Evolutionary conservation across 2,797 vertebrate genomes (phyloP).

Genomic region (Xerus rutilus): DNA sequence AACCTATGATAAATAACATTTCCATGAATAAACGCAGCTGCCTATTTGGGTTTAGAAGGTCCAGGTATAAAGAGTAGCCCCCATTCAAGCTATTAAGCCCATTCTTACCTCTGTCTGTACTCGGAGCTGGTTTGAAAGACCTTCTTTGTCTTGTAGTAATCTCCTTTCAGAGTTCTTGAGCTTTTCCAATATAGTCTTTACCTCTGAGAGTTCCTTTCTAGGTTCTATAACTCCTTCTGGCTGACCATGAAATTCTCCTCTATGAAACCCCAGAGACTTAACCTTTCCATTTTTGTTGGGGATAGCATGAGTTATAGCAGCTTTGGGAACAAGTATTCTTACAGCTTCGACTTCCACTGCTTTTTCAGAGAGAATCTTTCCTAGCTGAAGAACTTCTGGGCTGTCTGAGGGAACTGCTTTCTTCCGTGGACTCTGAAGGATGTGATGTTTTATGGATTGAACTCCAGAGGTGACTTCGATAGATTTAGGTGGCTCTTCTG

Average conservation of each 20-base stretch:
- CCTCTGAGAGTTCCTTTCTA: constrained; percentile 90
- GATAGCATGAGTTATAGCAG: constrained; percentile 92
- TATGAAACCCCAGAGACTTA: constrained; percentile 86
- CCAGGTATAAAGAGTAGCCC: neutral
- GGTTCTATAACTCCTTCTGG: constrained; percentile 86
- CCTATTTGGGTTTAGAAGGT: neutral
- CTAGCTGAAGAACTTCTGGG: constrained; percentile 95
- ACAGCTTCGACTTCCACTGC: constrained; percentile 96
- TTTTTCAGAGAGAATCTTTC: constrained; percentile 92
- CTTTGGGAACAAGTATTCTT: constrained; percentile 94
- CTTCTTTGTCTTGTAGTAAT: constrained; percentile 97
- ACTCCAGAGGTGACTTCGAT: constrained; percentile 87
- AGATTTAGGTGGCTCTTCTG: constrained; percentile 87
- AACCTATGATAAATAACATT: neutral
- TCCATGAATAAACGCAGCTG: neutral
- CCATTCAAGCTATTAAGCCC: neutral
- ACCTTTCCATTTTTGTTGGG: constrained; percentile 88
- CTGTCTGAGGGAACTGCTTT: constrained; percentile 85
- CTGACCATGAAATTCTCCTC: constrained; percentile 88
- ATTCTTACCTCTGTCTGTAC: constrained; percentile 96
- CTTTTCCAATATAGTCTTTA: constrained; percentile 92
- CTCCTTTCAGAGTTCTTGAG: constrained; percentile 96
- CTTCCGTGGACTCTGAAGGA: constrained; percentile 84
- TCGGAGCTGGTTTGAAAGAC: constrained; percentile 96
- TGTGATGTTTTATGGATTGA: constrained; percentile 65